phyloP scores from a whole-genome alignment of 2,888 invertebrate genomes.

The Orthosia gracilis region DNA sequence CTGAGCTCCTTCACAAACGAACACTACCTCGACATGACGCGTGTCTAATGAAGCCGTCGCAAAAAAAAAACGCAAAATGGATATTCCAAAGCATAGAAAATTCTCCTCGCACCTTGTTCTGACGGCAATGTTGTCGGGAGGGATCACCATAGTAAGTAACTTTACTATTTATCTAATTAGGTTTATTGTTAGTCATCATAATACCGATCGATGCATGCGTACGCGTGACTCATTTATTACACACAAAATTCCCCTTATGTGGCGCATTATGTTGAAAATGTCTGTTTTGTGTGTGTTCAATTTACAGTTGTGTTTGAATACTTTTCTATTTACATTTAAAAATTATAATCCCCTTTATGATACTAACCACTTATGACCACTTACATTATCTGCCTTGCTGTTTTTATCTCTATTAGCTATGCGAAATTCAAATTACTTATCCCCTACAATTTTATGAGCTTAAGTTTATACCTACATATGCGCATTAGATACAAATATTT shows the following conservation, averaged over 20 bases:
- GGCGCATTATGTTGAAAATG: conserved; percentile 1
- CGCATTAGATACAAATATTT: too few relatives aligned
- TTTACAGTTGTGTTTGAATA: conserved; percentile 3
- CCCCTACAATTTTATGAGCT: background rate
- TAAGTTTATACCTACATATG: too few relatives aligned
- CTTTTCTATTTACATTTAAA: background rate
- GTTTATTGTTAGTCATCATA: conserved; percentile 6
- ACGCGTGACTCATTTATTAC: conserved; percentile 37
- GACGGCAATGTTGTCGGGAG: conserved; percentile 72
- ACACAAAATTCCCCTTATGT: conserved; percentile 8
- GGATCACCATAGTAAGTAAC: conserved; percentile 79
- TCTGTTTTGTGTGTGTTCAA: conserved; percentile 9
- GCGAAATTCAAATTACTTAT: conserved; percentile 37
- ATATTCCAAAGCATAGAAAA: conserved; percentile 58
- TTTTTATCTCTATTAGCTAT: conserved; percentile 35
- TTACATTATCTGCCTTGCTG: conserved; percentile 35
- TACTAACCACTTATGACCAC: background rate
- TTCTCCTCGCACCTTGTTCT: conserved; percentile 72
- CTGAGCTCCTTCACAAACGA: conserved; percentile 77
- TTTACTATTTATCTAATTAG: background rate
- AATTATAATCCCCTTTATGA: background rate
- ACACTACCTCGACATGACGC: conserved; percentile 75
- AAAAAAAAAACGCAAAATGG: conserved; percentile 67
- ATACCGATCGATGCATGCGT: conserved; percentile 38
- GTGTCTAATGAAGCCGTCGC: conserved; percentile 61